Evolutionary conservation across 1,140 invertebrate genomes (phyloP).

Genomic region (Orius laevigatus): DNA sequence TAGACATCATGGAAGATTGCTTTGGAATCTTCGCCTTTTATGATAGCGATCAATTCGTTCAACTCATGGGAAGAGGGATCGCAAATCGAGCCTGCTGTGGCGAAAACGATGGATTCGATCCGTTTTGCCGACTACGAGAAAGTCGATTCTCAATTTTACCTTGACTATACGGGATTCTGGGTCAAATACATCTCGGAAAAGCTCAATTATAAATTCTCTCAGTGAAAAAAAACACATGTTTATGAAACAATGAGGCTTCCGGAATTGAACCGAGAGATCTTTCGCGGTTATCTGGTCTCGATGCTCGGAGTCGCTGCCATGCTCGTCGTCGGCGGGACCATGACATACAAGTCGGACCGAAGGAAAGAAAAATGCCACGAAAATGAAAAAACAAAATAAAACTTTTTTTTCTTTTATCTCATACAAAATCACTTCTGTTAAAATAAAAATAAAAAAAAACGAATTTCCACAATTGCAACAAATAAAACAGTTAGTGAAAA

Average conservation of each 20-base stretch:
- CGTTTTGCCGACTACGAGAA: conserved; percentile 39
- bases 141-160: conserved; percentile 36
- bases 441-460: no score
- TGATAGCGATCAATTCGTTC: conserved; percentile 39
- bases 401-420: no score
- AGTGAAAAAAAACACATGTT: not conserved
- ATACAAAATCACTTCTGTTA: no score
- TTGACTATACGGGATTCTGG: conserved; percentile 41
- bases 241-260: conserved; percentile 1
- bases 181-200: conserved; percentile 24
- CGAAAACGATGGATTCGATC: conserved; percentile 30
- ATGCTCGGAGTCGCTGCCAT: no score
- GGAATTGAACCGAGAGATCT: no score
- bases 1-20: conserved; percentile 21
- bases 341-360: no score
- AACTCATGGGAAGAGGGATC: conserved; percentile 45
- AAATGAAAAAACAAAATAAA: no score
- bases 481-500: no score
- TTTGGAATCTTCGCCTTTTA: conserved; percentile 30
- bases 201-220: conserved; percentile 1
- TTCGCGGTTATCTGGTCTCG: no score
- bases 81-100: conserved; percentile 40
- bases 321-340: no score
- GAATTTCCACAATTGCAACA: no score
- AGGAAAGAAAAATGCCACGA: no score